A percentile compares a stretch with the other conserved stretches of the same genome.
phyloP scores from a whole-genome alignment of 2,113 vertebrate genomes.

The Onychostruthus taczanowskii region DNA sequence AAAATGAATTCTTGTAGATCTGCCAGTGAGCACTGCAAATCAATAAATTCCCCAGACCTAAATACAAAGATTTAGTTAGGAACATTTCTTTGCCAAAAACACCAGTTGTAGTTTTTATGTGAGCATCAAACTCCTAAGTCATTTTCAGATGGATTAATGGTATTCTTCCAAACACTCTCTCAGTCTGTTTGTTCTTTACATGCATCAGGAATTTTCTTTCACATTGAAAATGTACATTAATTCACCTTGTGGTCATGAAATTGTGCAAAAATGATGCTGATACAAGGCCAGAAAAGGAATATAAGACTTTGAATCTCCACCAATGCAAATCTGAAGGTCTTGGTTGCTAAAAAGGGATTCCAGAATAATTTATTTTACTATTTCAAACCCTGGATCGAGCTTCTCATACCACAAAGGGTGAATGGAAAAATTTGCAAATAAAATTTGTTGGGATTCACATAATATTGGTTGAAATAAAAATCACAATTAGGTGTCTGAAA shows the following conservation, averaged over 20 bases:
- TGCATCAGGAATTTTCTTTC: neutral
- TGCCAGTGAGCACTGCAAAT: neutral
- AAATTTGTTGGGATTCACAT: neutral
- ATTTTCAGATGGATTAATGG: constrained; percentile 29
- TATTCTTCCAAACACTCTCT: neutral
- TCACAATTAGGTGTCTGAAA: neutral
- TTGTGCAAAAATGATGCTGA: neutral
- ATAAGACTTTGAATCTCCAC: neutral
- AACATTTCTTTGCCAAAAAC: neutral
- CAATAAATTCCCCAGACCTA: neutral
- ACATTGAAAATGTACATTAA: neutral
- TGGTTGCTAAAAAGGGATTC: neutral
- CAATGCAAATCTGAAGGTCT: neutral
- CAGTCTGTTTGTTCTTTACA: constrained; percentile 10
- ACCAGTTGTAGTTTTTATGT: neutral
- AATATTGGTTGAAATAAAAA: neutral
- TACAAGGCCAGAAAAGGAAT: neutral
- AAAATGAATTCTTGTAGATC: neutral
- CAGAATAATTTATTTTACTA: neutral
- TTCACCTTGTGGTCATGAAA: neutral
- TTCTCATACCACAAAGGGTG: neutral
- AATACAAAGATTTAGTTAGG: neutral
- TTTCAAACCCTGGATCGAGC: neutral
- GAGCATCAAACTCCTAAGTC: neutral
- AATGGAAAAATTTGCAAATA: neutral